Base-by-base conservation (phyloP, 2,113 vertebrate species). In the Hippocampus zosterae region DNA sequence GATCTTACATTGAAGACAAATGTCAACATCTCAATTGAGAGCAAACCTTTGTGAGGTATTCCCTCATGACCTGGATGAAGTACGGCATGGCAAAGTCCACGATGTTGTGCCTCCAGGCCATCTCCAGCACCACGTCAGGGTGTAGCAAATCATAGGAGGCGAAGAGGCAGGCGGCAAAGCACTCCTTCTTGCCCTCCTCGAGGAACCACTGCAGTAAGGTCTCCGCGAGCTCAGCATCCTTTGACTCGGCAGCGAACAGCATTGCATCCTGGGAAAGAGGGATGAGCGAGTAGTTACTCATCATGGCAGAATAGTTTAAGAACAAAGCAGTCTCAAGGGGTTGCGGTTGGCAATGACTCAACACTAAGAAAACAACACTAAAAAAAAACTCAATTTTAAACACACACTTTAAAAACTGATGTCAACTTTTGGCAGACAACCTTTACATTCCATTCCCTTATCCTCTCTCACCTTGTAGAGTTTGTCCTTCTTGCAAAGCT, bases 21-120 rank as follows among this genome's bases (percentile, higher is more conserved):
- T 21, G 4, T 21, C 0, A 11, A 40, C 21, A 61, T 21, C 48
- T 67, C 6, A 27, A 7, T 10, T 16, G 25, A 67, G 64, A 42
- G 85, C 94, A 86, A 74, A 95, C 95, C 93, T 95, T 96, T 76
- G 90, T 89, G 79, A 96, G 92, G 84, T 94, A 95, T 72, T 96
- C 94, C 81, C 94, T 93, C 93, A 94, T 95, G 84, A 96, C 93
- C 86, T 95, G 95, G 88, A 95, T 94, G 89, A 96, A 95, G 85
- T 94, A 96, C 55, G 95, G 94, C 95, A 96, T 94, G 79, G 94
- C 92, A 69, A 95, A 96, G 86, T 95, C 94, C 86, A 94, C 80
- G 73, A 95, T 93, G 77, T 91, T 90, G 87, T 96, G 93, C 67
- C 93, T 93, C 95, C 95, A 96, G 65, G 95, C 92, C 82, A 96